Evolutionary conservation across 2,113 vertebrate genomes (phyloP).

Genomic region (Anhinga rufa): DNA sequence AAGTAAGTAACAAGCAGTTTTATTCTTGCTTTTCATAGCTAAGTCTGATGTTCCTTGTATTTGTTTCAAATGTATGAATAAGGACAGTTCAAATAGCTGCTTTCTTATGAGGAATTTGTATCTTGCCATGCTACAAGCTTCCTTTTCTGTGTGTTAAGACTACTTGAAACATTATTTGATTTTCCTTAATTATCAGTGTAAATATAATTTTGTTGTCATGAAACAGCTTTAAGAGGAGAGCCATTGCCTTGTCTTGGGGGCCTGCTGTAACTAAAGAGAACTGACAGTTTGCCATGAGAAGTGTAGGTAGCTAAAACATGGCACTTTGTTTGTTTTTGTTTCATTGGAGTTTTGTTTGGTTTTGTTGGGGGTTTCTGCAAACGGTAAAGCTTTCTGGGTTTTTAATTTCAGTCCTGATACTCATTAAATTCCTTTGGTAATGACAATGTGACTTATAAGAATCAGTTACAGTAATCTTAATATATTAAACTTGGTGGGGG

Average conservation of each 20-base stretch:
- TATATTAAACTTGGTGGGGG: not conserved
- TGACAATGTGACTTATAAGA: not conserved
- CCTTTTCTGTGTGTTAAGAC: not conserved
- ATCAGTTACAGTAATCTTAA: not conserved
- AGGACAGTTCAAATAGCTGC: not conserved
- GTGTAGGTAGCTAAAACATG: not conserved
- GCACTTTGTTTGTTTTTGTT: not conserved
- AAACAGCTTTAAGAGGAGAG: not conserved
- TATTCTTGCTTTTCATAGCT: not conserved
- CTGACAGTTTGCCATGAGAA: not conserved
- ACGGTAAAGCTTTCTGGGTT: not conserved
- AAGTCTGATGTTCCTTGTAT: not conserved
- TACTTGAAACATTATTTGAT: not conserved
- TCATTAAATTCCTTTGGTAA: not conserved
- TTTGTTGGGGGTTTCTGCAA: not conserved
- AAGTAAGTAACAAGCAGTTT: not conserved
- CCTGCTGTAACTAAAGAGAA: not conserved
- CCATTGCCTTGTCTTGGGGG: not conserved
- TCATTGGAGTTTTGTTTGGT: rapidly evolving
- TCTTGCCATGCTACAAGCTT: not conserved
- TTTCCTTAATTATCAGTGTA: not conserved
- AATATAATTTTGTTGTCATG: not conserved
- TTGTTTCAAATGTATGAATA: not conserved
- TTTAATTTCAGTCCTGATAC: not conserved
- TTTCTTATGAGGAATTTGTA: not conserved